Evolutionary conservation across 2,888 invertebrate species (phyloP).

Genomic region (Xestia rhomboidea): DNA sequence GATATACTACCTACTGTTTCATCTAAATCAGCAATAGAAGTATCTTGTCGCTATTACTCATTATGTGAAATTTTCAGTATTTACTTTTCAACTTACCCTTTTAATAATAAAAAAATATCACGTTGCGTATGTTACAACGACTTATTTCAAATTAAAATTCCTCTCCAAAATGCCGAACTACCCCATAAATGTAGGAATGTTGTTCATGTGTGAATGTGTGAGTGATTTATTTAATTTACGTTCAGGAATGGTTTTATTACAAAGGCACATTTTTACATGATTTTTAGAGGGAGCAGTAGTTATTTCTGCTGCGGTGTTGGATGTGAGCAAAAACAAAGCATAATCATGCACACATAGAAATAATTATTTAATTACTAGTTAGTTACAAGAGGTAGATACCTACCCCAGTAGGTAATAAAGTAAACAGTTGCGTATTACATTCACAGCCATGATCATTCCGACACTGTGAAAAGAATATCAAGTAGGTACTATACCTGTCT

Average conservation of each 20-base stretch:
- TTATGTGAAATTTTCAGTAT: background rate
- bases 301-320: background rate
- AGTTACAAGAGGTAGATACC: background rate
- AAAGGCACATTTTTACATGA: constrained; percentile 1
- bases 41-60: background rate
- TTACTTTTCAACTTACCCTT: background rate
- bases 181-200: constrained; percentile 26
- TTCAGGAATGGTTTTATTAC: background rate
- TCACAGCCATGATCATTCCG: background rate
- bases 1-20: too few relatives aligned
- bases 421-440: constrained; percentile 14
- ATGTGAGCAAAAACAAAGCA: background rate
- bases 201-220: constrained; percentile 7
- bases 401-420: background rate
- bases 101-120: background rate
- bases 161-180: constrained; percentile 22
- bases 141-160: constrained; percentile 46
- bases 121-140: background rate
- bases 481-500: background rate
- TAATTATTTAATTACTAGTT: background rate
- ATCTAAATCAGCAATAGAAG: background rate
- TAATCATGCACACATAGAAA: background rate
- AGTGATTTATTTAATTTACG: constrained; percentile 42
- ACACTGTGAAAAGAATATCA: constrained; percentile 9
- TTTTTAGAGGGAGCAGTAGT: background rate